phyloP scores from a whole-genome alignment of 2,888 invertebrate genomes.

The Tenthredo mesomela region DNA sequence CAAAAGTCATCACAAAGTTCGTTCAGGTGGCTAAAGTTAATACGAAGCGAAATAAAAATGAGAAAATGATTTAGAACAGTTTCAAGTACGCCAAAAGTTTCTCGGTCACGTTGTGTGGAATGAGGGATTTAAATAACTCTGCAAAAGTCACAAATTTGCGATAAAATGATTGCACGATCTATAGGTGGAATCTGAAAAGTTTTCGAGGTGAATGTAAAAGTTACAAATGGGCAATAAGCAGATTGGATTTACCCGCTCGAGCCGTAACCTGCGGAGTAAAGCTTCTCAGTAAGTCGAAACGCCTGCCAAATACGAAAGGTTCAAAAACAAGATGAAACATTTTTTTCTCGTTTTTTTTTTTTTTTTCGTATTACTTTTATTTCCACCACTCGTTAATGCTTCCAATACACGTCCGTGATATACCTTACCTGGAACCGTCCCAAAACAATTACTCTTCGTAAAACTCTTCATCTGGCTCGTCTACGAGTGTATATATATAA shows the following conservation, averaged over 20 bases:
- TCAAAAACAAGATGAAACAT: conserved; percentile 52
- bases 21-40: neutral
- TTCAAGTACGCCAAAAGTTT: conserved; percentile 11
- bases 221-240: conserved; percentile 71
- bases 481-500: neutral
- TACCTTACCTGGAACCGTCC: conserved; percentile 31
- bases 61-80: neutral
- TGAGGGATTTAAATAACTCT: conserved; percentile 8
- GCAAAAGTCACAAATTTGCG: conserved; percentile 8
- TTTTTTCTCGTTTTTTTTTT: conserved; percentile 7
- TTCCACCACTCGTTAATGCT: conserved; percentile 31
- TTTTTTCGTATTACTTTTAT: neutral
- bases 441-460: conserved; percentile 46
- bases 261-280: conserved; percentile 51
- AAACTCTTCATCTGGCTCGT: conserved; percentile 20
- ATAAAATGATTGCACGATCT: conserved; percentile 5
- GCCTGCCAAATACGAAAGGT: conserved; percentile 67
- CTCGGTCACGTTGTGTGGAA: neutral
- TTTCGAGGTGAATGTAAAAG: conserved; percentile 56
- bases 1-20: neutral
- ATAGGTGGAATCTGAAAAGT: conserved; percentile 21
- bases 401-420: conserved; percentile 34
- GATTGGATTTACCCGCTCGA: conserved; percentile 68
- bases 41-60: neutral
- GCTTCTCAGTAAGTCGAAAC: conserved; percentile 55